Conservation (phyloP, 2,113 vertebrate genomes). For the Chaetorhynchus papuensis region DNA sequence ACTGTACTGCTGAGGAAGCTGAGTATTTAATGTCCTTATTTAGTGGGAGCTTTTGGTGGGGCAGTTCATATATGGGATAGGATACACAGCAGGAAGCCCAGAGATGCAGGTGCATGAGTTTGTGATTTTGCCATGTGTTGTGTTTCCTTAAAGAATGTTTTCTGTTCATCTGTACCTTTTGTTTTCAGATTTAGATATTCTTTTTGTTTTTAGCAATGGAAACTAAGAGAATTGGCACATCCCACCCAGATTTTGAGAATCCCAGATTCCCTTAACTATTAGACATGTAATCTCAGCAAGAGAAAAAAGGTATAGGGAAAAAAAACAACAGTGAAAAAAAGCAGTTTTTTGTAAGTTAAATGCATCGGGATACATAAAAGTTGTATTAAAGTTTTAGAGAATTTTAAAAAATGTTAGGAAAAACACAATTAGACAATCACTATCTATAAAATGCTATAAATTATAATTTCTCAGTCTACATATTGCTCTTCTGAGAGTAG, state of each 20-base stretch:
- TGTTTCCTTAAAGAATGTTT: not conserved
- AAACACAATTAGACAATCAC: not conserved
- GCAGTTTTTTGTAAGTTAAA: rapidly evolving
- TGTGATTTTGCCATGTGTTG: not conserved
- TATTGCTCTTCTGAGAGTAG: not conserved
- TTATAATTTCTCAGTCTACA: not conserved
- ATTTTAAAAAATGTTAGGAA: not conserved
- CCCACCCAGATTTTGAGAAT: not conserved
- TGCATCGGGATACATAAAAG: not conserved
- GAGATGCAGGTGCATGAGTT: not conserved
- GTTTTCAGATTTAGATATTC: not conserved
- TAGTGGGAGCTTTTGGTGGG: not conserved
- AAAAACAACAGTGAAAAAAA: not conserved
- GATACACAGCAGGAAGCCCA: not conserved
- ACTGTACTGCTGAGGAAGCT: not conserved
- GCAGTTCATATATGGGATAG: not conserved
- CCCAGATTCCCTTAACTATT: not conserved
- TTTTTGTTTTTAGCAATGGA: not conserved
- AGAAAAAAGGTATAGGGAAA: not conserved
- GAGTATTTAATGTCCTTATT: not conserved
- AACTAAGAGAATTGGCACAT: not conserved
- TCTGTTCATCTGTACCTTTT: not conserved
- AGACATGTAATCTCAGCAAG: not conserved
- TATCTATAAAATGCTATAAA: not conserved
- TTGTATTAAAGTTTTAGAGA: not conserved